Evolutionary conservation across 2,888 invertebrate genomes (phyloP).

Genomic region (Aspidiotus destructor): DNA sequence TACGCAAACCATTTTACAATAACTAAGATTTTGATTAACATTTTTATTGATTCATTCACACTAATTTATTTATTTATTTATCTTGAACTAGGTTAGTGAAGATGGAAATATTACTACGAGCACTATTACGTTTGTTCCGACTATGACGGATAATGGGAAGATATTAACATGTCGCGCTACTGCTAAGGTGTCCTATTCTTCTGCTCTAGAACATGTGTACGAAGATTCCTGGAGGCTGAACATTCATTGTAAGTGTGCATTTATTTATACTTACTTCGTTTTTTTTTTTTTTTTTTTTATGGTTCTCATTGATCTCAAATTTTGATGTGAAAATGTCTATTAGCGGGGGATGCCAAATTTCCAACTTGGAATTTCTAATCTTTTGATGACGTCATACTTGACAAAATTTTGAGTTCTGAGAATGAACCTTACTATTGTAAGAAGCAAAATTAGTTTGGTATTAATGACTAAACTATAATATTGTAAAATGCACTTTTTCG

Average conservation of each 20-base stretch:
- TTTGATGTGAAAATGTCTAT: not conserved
- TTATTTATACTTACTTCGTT: constrained; percentile 1
- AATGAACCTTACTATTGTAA: too few species aligned
- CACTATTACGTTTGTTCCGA: constrained; percentile 41
- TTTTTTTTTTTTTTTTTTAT: not conserved
- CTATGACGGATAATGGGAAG: constrained; percentile 42
- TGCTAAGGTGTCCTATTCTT: constrained; percentile 37
- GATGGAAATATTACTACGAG: constrained; percentile 42
- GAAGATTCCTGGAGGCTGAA: constrained; percentile 39
- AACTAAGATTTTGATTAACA: too few species aligned
- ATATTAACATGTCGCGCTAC: constrained; percentile 40
- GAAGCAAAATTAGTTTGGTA: too few species aligned
- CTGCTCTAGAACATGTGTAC: constrained; percentile 50
- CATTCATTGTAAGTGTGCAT: constrained; percentile 38
- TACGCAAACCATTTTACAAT: too few species aligned
- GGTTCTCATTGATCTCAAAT: not conserved
- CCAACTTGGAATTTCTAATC: not conserved
- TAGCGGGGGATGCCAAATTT: not conserved
- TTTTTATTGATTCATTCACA: not conserved
- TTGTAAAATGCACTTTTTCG: not conserved
- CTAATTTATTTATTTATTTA: not conserved
- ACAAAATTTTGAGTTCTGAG: too few species aligned
- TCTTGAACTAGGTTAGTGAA: constrained; percentile 36
- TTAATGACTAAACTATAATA: not conserved
- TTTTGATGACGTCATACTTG: not conserved